Evolutionary conservation across 2,888 invertebrate species (phyloP), one percentile per base, ranked within the genome.

Genomic region (Phalera bucephala): DNA sequence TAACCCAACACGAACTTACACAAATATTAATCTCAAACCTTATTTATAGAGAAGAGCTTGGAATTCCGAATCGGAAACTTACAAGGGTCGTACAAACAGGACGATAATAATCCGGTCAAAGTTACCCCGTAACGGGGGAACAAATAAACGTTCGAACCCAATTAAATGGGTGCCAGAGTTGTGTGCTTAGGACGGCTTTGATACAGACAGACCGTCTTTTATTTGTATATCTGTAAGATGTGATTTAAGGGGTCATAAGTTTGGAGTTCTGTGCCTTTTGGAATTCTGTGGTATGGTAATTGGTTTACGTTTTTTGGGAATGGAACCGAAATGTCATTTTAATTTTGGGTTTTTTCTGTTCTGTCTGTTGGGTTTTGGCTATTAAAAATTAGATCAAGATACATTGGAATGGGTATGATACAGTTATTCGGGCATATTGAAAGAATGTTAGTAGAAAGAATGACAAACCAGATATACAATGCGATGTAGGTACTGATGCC

Each of bases 111-210:
- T 71, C 61, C 63, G 35, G 23, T 25, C 25, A 30, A 36, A 33
- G 40, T 40, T 40, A 13, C 33, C 31, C 21, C 33, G 36, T 35
- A 37, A 40, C 42, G 57, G 49, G 53, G 52, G 64, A 53, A 67
- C 74, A 75, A 70, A 76, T 71, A 80, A 70, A 80, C 72, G 69
- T 65, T 64, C 61, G 66, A 60, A 68, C 78, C 81, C 81, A 83
- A 84, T 83, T 84, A 83, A 81, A 82, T 80, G 76, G 72, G 61
- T 64, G 62, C 56, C 60, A 57, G 48, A 60, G 63, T 58, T 82
- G 84, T 84, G 67, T 81, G 69, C 55, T 67, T 75, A 84, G 83
- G 83, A 81, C 68, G 43, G 49, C 43, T 57, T 53, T 62, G 67
- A 67, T 64, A 66, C 50, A 43, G 36, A 45, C 42, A 31, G 36